Percentiles rank a stretch among this genome's conserved stretches.
phyloP scores from a whole-genome alignment of 2,888 invertebrate species.

The Scelioninae gen. 2 region DNA sequence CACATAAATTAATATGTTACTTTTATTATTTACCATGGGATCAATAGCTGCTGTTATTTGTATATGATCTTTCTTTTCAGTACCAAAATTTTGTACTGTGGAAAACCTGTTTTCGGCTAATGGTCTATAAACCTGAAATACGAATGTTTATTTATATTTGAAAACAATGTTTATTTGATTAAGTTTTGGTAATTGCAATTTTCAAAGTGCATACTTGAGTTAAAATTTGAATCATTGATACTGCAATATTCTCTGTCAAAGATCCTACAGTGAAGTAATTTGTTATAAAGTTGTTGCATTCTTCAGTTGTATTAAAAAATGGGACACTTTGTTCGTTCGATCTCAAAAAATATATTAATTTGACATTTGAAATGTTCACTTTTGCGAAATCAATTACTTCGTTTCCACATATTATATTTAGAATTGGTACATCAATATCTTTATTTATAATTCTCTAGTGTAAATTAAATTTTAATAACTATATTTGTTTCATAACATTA shows the following conservation, averaged over 20 bases:
- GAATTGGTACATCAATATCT: conserved; percentile 77
- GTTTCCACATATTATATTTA: conserved; percentile 82
- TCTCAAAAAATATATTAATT: conserved; percentile 84
- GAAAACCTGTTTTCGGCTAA: conserved; percentile 78
- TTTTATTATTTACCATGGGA: conserved; percentile 6
- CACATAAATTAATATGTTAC: too few species aligned
- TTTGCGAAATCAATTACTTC: conserved; percentile 77
- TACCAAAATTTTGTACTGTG: conserved; percentile 66
- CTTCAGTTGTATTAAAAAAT: conserved; percentile 76
- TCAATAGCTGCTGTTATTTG: background rate
- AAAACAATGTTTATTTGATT: too few species aligned
- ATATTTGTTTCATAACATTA: conserved; percentile 1
- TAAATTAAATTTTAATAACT: conserved; percentile 21
- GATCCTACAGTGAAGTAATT: conserved; percentile 84
- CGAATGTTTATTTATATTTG: background rate
- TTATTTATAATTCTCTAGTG: conserved; percentile 81
- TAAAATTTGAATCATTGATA: conserved; percentile 73
- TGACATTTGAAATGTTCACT: conserved; percentile 72
- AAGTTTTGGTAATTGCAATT: too few species aligned
- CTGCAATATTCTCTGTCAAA: conserved; percentile 80
- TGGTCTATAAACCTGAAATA: conserved; percentile 77
- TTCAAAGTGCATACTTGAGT: conserved; percentile 45
- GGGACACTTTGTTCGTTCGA: conserved; percentile 79
- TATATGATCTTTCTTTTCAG: conserved; percentile 8
- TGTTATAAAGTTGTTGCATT: conserved; percentile 81